Evolutionary conservation across 2,888 invertebrate species (phyloP), one percentile per base, ranked within the genome.

Genomic region (Drosophila siamana): DNA sequence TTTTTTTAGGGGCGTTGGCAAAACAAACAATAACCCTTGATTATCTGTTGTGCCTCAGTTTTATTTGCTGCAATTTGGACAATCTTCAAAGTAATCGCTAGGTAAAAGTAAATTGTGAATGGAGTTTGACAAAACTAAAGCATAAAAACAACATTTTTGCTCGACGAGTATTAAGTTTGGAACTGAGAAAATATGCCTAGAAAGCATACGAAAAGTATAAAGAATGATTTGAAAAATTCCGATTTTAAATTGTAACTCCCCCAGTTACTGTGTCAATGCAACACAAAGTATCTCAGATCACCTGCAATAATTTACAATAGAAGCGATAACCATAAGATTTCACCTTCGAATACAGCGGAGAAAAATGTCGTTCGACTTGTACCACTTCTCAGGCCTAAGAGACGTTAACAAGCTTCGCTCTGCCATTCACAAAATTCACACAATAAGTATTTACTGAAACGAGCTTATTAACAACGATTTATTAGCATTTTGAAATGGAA

Each of bases 381-480:
- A 47, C 66, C 61, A 70, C 50, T 78, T 78, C 74, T 48, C 74
- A 77, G 59, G 48, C 66, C 55, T 36, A 22, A 50, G 19, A 69
- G 46, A 59, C 22, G 56, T 36, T 38, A 46, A 54, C 33, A 48
- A 54, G 19, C 46, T 51, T 26, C 11, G 38, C 19, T 19, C 62
- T 13, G 52, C 50, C 70, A 64, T 69, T 69, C 69, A 77, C 48
- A 63, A 57, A 41, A 59, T 73, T 76, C 80, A 71, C 83, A 78
- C 76, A 76, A 66, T 73, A 54, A 59, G 54, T 74, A 74, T 82
- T 68, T 59, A 74, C 56, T 67, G 63, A 69, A 79, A 77, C 75
- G 59, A 66, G 63, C 81, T 81, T 81, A 84, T 81, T 79, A 70
- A 73, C 46, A 47, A 36, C 69, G 70, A 84, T 86, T 86, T 84